Conservation (phyloP, 2,888 invertebrate species). For the Pediacus dermestoides region DNA sequence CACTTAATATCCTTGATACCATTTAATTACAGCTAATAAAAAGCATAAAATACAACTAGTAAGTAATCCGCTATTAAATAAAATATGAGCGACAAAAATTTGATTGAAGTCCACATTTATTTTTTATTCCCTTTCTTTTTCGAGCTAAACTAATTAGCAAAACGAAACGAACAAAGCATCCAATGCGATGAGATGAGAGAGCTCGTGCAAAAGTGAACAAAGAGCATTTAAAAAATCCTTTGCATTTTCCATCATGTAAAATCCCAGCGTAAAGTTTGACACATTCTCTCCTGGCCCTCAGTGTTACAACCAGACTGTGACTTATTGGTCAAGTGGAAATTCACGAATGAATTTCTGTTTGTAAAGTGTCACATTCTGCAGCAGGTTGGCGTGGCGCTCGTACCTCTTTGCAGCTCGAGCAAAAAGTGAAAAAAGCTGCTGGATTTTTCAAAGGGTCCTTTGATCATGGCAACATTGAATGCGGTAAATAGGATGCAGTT, state of each 20-base stretch:
- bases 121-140: too few species aligned
- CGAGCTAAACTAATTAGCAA: slow-evolving; percentile 1
- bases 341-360: neutral
- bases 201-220: slow-evolving; percentile 3
- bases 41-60: too few species aligned
- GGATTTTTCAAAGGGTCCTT: slow-evolving; percentile 20
- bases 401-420: slow-evolving; percentile 1
- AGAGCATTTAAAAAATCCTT: slow-evolving; percentile 5
- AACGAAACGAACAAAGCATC: slow-evolving; percentile 2
- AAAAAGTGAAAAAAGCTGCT: slow-evolving; percentile 1
- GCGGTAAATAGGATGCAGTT: slow-evolving; percentile 27
- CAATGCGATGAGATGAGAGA: too few species aligned
- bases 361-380: slow-evolving; percentile 7
- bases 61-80: too few species aligned
- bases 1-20: too few species aligned
- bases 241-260: slow-evolving; percentile 1
- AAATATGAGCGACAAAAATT: too few species aligned
- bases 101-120: too few species aligned
- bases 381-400: neutral
- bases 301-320: slow-evolving; percentile 15
- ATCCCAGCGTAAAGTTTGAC: slow-evolving; percentile 7
- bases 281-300: slow-evolving; percentile 2
- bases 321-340: slow-evolving; percentile 10
- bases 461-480: slow-evolving; percentile 25
- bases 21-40: too few species aligned